Evolutionary conservation across 1,140 invertebrate genomes (phyloP), one percentile per base, ranked within the genome.

Genomic region (Physella acuta): DNA sequence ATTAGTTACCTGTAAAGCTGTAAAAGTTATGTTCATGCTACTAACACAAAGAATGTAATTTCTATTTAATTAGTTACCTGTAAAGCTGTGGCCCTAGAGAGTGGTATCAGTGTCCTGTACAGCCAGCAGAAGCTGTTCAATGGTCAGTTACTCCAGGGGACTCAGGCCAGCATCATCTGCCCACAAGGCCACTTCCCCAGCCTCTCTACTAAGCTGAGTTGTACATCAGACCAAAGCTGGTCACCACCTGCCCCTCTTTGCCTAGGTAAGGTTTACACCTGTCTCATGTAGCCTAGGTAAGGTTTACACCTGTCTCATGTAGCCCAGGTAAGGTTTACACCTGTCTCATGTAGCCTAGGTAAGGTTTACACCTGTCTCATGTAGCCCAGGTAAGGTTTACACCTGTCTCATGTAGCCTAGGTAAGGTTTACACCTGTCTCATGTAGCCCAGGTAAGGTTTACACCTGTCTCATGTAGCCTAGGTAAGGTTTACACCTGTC

Each of bases 101-200:
- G 44, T 49, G 49, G 44, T 8, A n/a, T 31, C 20, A 2, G 52
- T 1, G 49, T 64, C 28, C 8, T 64, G 14, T 64, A 64, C 49
- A 31, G 17, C 14, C 26, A 64, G n/a, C 49, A 33, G 20, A 26
- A 39, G 33, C 52, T 64, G 30, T 31, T 4, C 39, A 53, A 33
- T 53, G 49, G 49, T 8, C 16, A n/a, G 4, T 52, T 31, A 33
- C 14, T 64, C 4, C n/a, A 8, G 30, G 62, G 62, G 3, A 64
- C 51, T 4, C 49, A 51, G 16, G 62, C 49, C 26, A 16, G n/a
- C 24, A 64, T 64, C 28, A 33, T 33, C 4, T 64, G 62, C 28
- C 62, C 62, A 52, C 3, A 8, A 33, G 62, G 62, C 31, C 30
- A 2, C n/a, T 52, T 20, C 24, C 44, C 28, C 30, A 52, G 1